Evolutionary conservation across 2,888 invertebrate genomes (phyloP).

Genomic region (Thera obeliscata): DNA sequence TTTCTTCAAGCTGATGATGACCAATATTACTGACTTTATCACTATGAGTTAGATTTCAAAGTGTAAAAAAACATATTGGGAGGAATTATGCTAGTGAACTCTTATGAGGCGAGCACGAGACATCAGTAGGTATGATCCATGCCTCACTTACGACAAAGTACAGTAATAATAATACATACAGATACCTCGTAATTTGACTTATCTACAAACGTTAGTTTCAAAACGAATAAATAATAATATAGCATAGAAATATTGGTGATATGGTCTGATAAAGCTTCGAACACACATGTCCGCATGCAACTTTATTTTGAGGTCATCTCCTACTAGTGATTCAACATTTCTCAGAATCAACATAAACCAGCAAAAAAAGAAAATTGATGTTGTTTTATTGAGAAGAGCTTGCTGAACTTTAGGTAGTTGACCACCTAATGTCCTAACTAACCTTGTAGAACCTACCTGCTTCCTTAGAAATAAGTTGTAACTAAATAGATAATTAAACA

Average conservation of each 20-base stretch:
- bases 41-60: no score
- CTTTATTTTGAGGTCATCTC: not conserved
- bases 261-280: not conserved
- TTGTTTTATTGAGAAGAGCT: no score
- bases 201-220: slow-evolving; percentile 8
- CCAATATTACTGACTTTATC: no score
- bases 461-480: no score
- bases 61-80: no score
- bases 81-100: not conserved
- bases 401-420: no score
- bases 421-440: no score
- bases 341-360: not conserved
- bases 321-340: not conserved
- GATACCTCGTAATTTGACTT: slow-evolving; percentile 5
- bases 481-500: no score
- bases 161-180: slow-evolving; percentile 5
- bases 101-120: not conserved
- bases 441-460: no score
- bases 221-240: not conserved
- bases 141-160: slow-evolving; percentile 18
- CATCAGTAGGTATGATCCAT: slow-evolving; percentile 11
- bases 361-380: not conserved
- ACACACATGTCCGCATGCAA: not conserved
- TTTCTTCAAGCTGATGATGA: no score
- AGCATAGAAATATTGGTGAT: not conserved